These are phyloP conservation scores for Clamator glandarius DNA, from an alignment of 2,797 vertebrate species.

Conservation along the genomic window DNA sequence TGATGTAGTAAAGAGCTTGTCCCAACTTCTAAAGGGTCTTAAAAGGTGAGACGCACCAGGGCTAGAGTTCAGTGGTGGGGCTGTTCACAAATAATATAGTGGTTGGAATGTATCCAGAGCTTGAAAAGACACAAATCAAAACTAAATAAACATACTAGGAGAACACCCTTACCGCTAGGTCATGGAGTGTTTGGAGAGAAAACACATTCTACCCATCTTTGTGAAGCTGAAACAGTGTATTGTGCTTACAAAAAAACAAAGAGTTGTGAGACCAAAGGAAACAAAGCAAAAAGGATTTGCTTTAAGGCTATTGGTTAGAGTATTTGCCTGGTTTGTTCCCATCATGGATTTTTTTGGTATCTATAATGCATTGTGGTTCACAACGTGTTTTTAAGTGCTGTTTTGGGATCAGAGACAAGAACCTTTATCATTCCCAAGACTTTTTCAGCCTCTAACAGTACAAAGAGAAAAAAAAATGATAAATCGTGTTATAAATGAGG, in stretches of 20 bases:
- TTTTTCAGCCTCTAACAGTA: neutral
- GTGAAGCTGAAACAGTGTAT: neutral
- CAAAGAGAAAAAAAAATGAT: neutral
- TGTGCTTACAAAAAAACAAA: neutral
- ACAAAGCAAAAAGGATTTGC: neutral
- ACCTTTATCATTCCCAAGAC: neutral
- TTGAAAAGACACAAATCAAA: neutral
- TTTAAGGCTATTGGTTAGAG: neutral
- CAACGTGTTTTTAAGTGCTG: neutral
- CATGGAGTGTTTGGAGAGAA: slow-evolving; percentile 4
- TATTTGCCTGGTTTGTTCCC: neutral
- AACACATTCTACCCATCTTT: neutral
- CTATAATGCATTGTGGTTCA: neutral
- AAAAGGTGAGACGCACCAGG: neutral
- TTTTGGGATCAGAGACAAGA: neutral
- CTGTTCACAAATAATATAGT: neutral
- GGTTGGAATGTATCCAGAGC: neutral
- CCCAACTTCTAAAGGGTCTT: neutral
- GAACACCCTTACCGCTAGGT: neutral
- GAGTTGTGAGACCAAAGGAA: neutral
- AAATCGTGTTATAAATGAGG: neutral
- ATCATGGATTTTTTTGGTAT: neutral
- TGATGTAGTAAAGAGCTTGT: neutral
- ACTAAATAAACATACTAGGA: neutral
- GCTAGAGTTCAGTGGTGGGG: neutral